These are phyloP conservation scores for Tromatobia lineatoria DNA, from an alignment of 2,888 invertebrate genomes.

Conservation along the genomic window DNA sequence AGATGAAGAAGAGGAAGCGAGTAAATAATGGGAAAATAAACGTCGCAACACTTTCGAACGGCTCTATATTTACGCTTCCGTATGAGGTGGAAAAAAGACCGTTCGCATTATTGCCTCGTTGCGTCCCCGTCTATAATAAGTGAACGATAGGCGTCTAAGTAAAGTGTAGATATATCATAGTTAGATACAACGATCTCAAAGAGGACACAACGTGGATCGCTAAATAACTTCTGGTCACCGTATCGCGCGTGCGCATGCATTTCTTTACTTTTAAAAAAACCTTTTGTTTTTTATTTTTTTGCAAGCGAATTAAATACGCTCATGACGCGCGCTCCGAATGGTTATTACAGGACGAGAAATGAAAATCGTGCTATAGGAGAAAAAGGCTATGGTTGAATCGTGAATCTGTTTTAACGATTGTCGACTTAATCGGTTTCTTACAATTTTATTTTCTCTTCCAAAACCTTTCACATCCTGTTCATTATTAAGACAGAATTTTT, in stretches of 20 bases:
- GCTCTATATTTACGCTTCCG: conserved; percentile 46
- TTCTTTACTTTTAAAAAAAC: conserved; percentile 33
- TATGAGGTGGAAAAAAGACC: conserved; percentile 62
- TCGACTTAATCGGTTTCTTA: conserved; percentile 29
- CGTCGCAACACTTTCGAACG: conserved; percentile 51
- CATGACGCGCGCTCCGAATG: conserved; percentile 51
- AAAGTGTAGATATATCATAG: conserved; percentile 85
- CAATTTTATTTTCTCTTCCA: conserved; percentile 16
- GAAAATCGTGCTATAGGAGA: conserved; percentile 39
- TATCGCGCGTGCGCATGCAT: conserved; percentile 67
- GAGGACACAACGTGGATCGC: conserved; percentile 81
- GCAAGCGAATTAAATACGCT: conserved; percentile 66
- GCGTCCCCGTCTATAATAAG: conserved; percentile 61
- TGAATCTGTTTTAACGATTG: conserved; percentile 77
- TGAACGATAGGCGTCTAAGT: conserved; percentile 79
- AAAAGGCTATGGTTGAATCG: conserved; percentile 83
- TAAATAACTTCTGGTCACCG: conserved; percentile 74
- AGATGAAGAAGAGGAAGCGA: conserved; percentile 38
- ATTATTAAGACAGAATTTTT: conserved; percentile 7
- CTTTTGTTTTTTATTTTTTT: conserved; percentile 39
- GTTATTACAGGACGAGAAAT: conserved; percentile 26
- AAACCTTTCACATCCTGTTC: conserved; percentile 21
- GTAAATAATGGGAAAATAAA: conserved; percentile 56
- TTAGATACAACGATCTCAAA: conserved; percentile 85
- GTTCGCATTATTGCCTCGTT: conserved; percentile 67